Evolutionary conservation across 2,888 invertebrate genomes (phyloP).

Genomic region (Linhomoeus sp.): DNA sequence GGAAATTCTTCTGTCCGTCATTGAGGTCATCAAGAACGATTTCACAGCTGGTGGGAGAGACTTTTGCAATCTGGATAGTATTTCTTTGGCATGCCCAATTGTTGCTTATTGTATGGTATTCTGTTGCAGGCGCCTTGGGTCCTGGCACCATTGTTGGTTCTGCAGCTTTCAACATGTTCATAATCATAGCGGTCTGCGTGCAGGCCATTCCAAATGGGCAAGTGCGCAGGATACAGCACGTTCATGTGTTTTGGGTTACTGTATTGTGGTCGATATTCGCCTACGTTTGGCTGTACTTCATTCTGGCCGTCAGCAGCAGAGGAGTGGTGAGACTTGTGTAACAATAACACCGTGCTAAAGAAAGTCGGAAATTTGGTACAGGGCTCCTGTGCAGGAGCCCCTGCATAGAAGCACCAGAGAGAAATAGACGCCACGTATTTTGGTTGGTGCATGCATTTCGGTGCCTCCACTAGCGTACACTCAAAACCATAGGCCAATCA

Average conservation of each 20-base stretch:
- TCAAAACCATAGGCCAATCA: background rate
- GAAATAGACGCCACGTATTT: too few species aligned
- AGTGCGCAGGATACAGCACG: conserved; percentile 37
- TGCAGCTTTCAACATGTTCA: conserved; percentile 91
- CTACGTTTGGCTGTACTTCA: conserved; percentile 91
- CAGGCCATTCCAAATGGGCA: conserved; percentile 17
- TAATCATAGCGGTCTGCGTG: conserved; percentile 87
- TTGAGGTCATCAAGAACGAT: conserved; percentile 85
- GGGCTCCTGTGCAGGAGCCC: too few species aligned
- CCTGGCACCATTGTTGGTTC: conserved; percentile 98
- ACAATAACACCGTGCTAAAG: too few species aligned
- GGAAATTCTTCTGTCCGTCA: conserved; percentile 86
- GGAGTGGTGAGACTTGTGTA: conserved; percentile 46
- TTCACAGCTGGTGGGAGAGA: conserved; percentile 52
- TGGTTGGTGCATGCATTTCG: too few species aligned
- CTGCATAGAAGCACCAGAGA: too few species aligned
- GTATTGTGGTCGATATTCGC: conserved; percentile 97
- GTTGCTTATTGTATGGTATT: background rate
- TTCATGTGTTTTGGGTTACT: conserved; percentile 88
- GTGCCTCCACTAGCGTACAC: conserved; percentile 49
- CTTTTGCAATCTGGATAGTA: background rate
- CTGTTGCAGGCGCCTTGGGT: conserved; percentile 50
- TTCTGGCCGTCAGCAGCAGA: conserved; percentile 51
- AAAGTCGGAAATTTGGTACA: too few species aligned
- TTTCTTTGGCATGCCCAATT: background rate